Evolutionary conservation across 2,797 vertebrate species (phyloP).

Genomic region (Argyrosomus regius): DNA sequence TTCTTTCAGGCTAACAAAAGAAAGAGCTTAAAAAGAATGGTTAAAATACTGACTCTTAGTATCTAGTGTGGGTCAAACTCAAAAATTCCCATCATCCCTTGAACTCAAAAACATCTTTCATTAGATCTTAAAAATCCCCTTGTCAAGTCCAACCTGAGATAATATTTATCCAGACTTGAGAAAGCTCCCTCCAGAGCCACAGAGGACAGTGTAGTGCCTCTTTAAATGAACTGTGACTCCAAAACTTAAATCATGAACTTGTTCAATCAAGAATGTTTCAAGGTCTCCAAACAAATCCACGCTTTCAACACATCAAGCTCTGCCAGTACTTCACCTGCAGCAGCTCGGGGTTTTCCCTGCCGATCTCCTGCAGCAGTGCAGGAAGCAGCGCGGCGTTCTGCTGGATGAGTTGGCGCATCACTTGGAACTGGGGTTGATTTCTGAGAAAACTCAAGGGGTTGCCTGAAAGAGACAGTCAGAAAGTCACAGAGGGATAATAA

Average conservation of each 20-base stretch:
- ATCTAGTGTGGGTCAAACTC: background rate
- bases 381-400: constrained; percentile 95
- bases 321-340: constrained; percentile 87
- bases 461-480: constrained; percentile 73
- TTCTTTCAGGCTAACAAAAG: background rate
- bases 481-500: background rate
- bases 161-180: background rate
- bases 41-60: background rate
- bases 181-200: too few species aligned
- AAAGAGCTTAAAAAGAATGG: background rate
- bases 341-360: constrained; percentile 95
- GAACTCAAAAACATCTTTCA: background rate
- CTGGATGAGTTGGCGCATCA: constrained; percentile 98
- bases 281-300: background rate
- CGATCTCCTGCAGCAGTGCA: constrained; percentile 95
- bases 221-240: background rate
- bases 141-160: background rate
- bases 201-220: background rate
- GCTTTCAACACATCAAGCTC: background rate
- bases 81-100: constrained; percentile 2
- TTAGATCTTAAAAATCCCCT: too few species aligned
- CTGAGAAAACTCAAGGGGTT: constrained; percentile 95
- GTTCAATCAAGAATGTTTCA: background rate
- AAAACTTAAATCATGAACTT: background rate
- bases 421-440: constrained; percentile 96